Percentiles rank a stretch among this genome's conserved stretches.
Conservation (phyloP, 2,888 invertebrate species). For the Netelia fuscicornis region DNA sequence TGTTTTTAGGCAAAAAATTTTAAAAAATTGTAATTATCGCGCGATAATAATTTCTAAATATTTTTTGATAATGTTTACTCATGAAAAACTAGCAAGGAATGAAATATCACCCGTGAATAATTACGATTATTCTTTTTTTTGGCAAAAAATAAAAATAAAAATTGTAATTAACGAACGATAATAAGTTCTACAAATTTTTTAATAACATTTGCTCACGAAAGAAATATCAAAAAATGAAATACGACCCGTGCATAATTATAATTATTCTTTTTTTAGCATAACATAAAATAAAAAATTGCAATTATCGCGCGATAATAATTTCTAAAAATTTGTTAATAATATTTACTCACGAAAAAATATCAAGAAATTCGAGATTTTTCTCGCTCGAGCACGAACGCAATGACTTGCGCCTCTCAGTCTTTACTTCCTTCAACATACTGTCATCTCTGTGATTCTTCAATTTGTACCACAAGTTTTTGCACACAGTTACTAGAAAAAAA, state of each 20-base stretch:
- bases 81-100: conserved; percentile 61
- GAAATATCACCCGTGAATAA: background rate
- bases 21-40: background rate
- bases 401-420: conserved; percentile 63
- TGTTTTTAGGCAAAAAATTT: no score
- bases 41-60: background rate
- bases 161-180: no score
- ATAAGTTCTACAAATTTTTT: no score
- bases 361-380: conserved; percentile 65
- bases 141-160: background rate
- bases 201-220: no score
- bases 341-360: conserved; percentile 56
- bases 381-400: conserved; percentile 61
- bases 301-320: background rate
- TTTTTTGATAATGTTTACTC: conserved; percentile 23
- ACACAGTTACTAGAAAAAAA: conserved; percentile 49
- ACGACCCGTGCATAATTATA: no score
- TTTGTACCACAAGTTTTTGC: conserved; percentile 70
- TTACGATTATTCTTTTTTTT: background rate
- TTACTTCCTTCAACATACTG: conserved; percentile 37
- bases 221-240: no score
- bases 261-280: no score
- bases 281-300: background rate
- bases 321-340: background rate
- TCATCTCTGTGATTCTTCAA: conserved; percentile 60